A percentile compares a stretch with the other conserved stretches of the same genome.
These are phyloP conservation scores for Galerucella pusilla DNA, from an alignment of 2,888 invertebrate species.

Conservation along the genomic window DNA sequence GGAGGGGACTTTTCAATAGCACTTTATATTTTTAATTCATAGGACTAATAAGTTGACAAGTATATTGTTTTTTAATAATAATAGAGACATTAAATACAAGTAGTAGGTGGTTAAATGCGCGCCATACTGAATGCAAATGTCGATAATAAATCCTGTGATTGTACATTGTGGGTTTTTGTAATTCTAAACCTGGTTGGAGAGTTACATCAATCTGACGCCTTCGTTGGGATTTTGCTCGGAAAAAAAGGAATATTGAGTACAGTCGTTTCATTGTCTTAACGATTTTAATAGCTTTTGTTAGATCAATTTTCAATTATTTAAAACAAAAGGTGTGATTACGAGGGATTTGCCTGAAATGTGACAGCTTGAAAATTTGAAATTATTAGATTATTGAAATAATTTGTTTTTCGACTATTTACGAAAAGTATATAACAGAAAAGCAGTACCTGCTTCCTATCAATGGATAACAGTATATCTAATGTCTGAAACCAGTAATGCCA, in stretches of 20 bases:
- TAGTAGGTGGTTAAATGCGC: constrained; percentile 46
- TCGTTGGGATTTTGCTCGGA: constrained; percentile 34
- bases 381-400: too few species aligned
- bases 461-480: too few species aligned
- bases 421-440: too few species aligned
- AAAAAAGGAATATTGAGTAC: constrained; percentile 5
- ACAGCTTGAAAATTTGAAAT: too few species aligned
- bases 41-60: not conserved
- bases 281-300: not conserved
- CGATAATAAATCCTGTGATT: constrained; percentile 55
- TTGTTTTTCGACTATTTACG: too few species aligned
- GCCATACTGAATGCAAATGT: constrained; percentile 50
- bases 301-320: not conserved
- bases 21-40: too few species aligned
- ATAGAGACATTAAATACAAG: constrained; percentile 48
- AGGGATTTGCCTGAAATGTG: too few species aligned
- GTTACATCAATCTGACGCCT: constrained; percentile 55
- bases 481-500: too few species aligned
- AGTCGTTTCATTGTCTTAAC: not conserved
- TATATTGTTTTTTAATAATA: constrained; percentile 29
- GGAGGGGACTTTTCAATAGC: too few species aligned
- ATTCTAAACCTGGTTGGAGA: constrained; percentile 53
- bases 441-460: too few species aligned
- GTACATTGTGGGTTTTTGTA: constrained; percentile 55
- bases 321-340: not conserved